These are phyloP conservation scores for Orthosia cruda DNA, from an alignment of 2,888 invertebrate species.

Conservation along the genomic window DNA sequence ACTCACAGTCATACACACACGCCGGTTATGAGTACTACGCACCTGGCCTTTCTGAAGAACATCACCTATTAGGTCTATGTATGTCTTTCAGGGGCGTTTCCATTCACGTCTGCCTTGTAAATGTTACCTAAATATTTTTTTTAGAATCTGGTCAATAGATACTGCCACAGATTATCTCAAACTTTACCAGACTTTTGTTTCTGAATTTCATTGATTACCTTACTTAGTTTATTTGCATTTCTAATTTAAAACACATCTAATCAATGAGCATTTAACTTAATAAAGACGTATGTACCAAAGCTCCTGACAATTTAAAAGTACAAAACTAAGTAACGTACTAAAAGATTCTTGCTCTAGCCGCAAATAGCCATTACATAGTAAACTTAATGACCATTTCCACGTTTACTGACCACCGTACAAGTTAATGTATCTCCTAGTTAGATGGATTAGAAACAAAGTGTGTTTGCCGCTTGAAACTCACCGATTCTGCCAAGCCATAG, in stretches of 20 bases:
- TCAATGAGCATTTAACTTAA: conserved; percentile 21
- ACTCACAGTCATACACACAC: no score
- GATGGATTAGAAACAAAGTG: conserved; percentile 40
- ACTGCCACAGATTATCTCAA: no score
- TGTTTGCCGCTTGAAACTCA: neutral
- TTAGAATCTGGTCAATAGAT: no score
- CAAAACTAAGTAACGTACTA: conserved; percentile 54
- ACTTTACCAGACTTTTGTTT: no score
- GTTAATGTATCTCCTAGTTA: conserved; percentile 37
- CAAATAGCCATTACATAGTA: conserved; percentile 64
- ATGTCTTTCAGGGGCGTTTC: no score
- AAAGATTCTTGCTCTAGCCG: conserved; percentile 49
- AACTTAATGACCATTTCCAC: conserved; percentile 61
- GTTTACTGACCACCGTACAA: conserved; percentile 50
- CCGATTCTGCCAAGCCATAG: no score
- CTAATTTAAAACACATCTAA: neutral
- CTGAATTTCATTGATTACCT: no score
- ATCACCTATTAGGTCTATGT: no score
- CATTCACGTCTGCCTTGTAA: no score
- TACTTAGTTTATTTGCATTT: neutral
- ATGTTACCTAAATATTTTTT: no score
- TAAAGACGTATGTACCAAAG: conserved; percentile 13
- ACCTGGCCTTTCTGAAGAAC: no score
- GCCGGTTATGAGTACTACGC: no score
- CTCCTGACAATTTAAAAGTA: conserved; percentile 43